Conservation (phyloP, 2,113 vertebrate species). For the Apteryx owenii region DNA sequence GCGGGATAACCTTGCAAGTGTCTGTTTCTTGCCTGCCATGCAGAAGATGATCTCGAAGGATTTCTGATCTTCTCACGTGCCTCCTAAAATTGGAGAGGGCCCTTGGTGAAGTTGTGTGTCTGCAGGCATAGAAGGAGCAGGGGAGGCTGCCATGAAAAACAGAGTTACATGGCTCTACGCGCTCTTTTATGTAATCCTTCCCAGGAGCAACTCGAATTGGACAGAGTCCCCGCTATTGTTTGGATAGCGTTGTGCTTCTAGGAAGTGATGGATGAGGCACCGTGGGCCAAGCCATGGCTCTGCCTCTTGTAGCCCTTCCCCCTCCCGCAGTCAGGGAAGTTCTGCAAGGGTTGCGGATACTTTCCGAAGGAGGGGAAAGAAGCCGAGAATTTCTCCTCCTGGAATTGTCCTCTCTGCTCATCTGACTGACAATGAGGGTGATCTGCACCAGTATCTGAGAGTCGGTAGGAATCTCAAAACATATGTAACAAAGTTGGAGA, state of each 20-base stretch:
- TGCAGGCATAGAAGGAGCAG: not conserved
- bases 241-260: conserved; percentile 2
- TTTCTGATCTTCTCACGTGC: not conserved
- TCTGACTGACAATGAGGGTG: not conserved
- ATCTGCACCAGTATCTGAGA: accelerated
- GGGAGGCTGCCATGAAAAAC: not conserved
- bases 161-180: not conserved
- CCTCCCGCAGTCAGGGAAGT: not conserved
- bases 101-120: not conserved
- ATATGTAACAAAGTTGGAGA: not conserved
- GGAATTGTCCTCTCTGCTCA: not conserved
- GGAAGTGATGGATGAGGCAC: conserved; percentile 36
- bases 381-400: not conserved
- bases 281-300: not conserved
- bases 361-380: not conserved
- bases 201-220: not conserved
- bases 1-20: not conserved
- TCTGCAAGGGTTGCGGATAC: not conserved
- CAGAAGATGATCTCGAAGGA: not conserved
- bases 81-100: not conserved
- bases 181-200: not conserved
- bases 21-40: not conserved
- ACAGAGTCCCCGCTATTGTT: conserved; percentile 11
- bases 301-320: not conserved
- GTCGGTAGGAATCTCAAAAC: not conserved